Evolutionary conservation across 2,113 vertebrate genomes (phyloP).

Genomic region (Psophia crepitans): DNA sequence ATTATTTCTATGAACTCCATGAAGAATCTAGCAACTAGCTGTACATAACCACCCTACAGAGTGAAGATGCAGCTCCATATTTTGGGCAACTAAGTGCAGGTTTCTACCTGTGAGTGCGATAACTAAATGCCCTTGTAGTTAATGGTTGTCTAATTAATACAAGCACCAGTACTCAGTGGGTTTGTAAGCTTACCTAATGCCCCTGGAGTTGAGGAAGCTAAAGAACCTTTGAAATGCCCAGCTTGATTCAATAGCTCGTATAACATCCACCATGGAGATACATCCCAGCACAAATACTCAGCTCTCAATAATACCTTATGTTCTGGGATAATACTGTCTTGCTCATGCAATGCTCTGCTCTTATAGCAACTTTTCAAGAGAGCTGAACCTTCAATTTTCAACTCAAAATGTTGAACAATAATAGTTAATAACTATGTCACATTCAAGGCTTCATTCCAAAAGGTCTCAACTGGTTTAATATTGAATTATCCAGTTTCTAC

Average conservation of each 20-base stretch:
- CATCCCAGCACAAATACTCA: background rate
- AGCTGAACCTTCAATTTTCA: background rate
- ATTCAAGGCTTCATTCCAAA: background rate
- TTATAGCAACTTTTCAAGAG: background rate
- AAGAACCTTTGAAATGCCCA: background rate
- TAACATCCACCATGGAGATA: background rate
- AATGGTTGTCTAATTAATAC: background rate
- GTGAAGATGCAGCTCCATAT: background rate
- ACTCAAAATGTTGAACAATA: background rate
- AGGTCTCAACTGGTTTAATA: background rate
- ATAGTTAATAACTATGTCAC: background rate
- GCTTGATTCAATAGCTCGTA: background rate
- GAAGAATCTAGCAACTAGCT: background rate
- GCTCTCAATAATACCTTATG: background rate
- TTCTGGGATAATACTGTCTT: background rate
- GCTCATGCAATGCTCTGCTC: background rate
- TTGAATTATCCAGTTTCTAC: background rate
- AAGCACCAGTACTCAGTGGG: background rate
- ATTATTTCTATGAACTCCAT: background rate
- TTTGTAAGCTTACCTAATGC: background rate
- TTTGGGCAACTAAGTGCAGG: background rate
- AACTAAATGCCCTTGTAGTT: background rate
- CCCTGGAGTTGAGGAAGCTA: background rate
- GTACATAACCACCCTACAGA: background rate
- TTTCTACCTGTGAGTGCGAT: background rate